Conservation (phyloP, 2,113 vertebrate species). For the Mus pahari region DNA sequence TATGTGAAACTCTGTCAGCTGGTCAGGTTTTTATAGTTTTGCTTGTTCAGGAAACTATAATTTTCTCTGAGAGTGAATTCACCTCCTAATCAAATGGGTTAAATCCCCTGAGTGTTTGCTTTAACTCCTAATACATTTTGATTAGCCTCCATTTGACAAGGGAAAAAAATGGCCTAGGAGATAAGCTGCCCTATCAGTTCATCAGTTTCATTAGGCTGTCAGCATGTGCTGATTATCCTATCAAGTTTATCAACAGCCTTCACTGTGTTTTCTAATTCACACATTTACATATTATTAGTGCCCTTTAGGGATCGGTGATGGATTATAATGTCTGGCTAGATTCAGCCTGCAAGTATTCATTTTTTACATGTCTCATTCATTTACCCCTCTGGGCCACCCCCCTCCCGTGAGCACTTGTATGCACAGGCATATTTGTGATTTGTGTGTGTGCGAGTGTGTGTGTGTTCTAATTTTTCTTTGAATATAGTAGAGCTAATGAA, state of each 20-base stretch:
- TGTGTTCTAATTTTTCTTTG: neutral
- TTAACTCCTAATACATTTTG: conserved; percentile 75
- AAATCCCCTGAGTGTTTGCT: conserved; percentile 62
- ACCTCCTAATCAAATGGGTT: conserved; percentile 70
- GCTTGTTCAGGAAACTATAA: conserved; percentile 61
- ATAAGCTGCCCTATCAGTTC: conserved; percentile 71
- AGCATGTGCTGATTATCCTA: conserved; percentile 79
- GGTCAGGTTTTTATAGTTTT: conserved; percentile 64
- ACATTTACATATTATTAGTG: conserved; percentile 70
- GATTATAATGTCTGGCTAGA: conserved; percentile 73
- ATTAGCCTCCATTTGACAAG: conserved; percentile 76
- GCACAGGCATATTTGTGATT: neutral
- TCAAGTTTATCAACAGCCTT: conserved; percentile 71
- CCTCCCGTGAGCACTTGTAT: neutral
- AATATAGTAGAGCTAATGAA: neutral
- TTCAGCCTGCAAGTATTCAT: conserved; percentile 56
- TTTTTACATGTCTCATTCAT: conserved; percentile 63
- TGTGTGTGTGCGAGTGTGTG: neutral
- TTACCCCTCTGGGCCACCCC: neutral
- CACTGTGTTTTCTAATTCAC: conserved; percentile 71
- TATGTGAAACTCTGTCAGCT: conserved; percentile 56
- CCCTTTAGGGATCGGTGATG: conserved; percentile 73
- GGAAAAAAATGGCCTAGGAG: conserved; percentile 50
- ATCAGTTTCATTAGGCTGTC: conserved; percentile 79
- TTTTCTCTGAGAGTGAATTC: conserved; percentile 64